Base-by-base conservation (phyloP, 2,888 invertebrate species). In the Anarsia innoxiella region DNA sequence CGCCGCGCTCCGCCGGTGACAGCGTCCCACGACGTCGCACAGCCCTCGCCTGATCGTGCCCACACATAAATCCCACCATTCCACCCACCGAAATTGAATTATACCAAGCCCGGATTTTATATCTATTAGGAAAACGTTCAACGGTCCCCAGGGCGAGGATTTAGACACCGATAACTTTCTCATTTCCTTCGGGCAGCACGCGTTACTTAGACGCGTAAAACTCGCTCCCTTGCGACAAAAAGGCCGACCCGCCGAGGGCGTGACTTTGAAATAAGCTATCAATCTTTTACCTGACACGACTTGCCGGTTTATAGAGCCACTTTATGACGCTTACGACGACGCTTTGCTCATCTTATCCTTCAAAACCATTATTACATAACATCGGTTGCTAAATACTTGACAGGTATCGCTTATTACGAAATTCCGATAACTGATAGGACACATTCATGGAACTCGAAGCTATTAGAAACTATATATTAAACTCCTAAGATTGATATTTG, bases 111-210 rank as follows among this genome's bases (percentile, higher is more conserved):
- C 65, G 75, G 76, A 74, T 82, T 80, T 79, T 79, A 78, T 78
- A 82, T 79, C 75, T 80, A 78, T 79, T 76, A 75, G 70, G 68
- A 70, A 68, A 71, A 69, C 72, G 68, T 59, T 70, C 66, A 64
- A 58, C 72, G 60, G 70, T 67, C 76, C 75, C 73, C 53, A 52
- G 69, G 69, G 72, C 58, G 57, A 66, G 73, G 79, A 74, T 80
- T 80, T 76, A 72, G 76, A 72, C 69, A 72, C 67, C 70, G 80
- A 79, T 80, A 82, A 80, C 77, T 76, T 82, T 77, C 75, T 76
- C 79, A 80, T 80, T 82, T 83, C 82, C 82, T 76, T 46, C 65
- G 66, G 67, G 60, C 35, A 35, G 35, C 53, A 51, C 54, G 56
- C 66, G 59, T 68, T 66, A 66, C 66, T 66, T 64, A 59, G 59